Evolutionary conservation across 2,113 vertebrate genomes (phyloP), one percentile per base, ranked within the genome.

Genomic region (Mus pahari): DNA sequence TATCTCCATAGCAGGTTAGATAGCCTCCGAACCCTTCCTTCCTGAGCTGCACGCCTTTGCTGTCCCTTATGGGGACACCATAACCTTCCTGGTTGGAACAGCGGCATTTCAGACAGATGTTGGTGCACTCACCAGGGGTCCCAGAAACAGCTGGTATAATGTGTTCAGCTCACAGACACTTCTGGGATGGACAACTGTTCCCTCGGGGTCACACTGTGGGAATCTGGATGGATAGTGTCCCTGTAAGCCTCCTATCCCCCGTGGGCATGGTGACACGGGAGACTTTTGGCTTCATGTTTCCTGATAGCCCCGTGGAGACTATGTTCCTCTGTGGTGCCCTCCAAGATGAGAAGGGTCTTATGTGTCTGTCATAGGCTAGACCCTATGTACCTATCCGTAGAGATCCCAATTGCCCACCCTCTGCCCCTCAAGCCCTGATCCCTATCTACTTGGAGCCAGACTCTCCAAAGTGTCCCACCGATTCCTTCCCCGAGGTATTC

Each of bases 401-500:
- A 68, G 64, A 64, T 33, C 53, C 39, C 22, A 22, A 10, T 17
- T 50, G 58, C 90, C 91, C 83, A 17, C 89, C 39, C 60, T 96
- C 92, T 92, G 70, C 64, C 60, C 55, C 33, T 42, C 2, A 8
- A 48, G 62, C 2, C 33, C 0, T 20, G 1, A 73, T 60, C 68
- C 87, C 48, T 28, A n/a, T 42, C 78, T 39, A 33, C 14, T 39
- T 92, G 95, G 58, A 55, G 55, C 42, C 86, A 77, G 75, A 88
- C 36, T 88, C 91, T 94, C 81, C 36, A 24, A 96, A 96, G 19
- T 62, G 39, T 31, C 64, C 50, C 50, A 36, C 50, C 96, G 33
- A 64, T 60, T 22, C 78, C 93, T 97, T 92, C 90, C 92, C 95
- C 81, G 64, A 33, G 3, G 4, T 70, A 77, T 33, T 92, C 93